phyloP scores from a whole-genome alignment of 2,888 invertebrate species.

The Tetropium fuscum region DNA sequence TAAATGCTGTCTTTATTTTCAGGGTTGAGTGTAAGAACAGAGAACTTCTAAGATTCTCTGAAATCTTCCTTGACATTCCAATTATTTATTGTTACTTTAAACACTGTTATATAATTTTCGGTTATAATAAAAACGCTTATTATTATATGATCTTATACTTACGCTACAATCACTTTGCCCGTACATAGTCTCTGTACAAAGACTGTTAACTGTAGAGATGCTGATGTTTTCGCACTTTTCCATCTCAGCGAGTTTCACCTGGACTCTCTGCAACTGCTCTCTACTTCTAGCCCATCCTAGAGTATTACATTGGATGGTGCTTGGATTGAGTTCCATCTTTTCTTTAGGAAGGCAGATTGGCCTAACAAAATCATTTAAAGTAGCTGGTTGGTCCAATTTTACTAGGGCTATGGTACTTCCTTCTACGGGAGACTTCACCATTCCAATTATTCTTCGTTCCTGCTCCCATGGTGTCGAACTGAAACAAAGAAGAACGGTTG shows the following conservation, averaged over 20 bases:
- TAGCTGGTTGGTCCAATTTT: conserved; percentile 81
- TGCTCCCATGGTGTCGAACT: conserved; percentile 91
- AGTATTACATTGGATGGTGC: conserved; percentile 77
- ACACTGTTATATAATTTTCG: too few relatives aligned
- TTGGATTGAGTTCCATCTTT: conserved; percentile 60
- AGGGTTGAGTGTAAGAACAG: too few relatives aligned
- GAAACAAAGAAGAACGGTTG: neutral
- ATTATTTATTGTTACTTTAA: too few relatives aligned
- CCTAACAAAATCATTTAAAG: conserved; percentile 84
- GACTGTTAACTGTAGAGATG: conserved; percentile 84
- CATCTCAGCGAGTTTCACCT: conserved; percentile 81
- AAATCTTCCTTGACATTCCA: too few relatives aligned
- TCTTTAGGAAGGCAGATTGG: conserved; percentile 84
- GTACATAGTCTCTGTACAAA: conserved; percentile 85
- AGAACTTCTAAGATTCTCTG: too few relatives aligned
- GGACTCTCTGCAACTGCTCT: conserved; percentile 85
- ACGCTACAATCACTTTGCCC: conserved; percentile 87
- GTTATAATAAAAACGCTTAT: too few relatives aligned
- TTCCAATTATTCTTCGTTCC: conserved; percentile 84
- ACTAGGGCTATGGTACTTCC: conserved; percentile 87
- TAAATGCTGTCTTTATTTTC: too few relatives aligned
- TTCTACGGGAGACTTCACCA: conserved; percentile 89
- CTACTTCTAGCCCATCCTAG: conserved; percentile 89
- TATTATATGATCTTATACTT: too few relatives aligned
- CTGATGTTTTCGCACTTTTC: conserved; percentile 87